Base-by-base conservation (phyloP, 2,113 vertebrate genomes). In the Chaetorhynchus papuensis region DNA sequence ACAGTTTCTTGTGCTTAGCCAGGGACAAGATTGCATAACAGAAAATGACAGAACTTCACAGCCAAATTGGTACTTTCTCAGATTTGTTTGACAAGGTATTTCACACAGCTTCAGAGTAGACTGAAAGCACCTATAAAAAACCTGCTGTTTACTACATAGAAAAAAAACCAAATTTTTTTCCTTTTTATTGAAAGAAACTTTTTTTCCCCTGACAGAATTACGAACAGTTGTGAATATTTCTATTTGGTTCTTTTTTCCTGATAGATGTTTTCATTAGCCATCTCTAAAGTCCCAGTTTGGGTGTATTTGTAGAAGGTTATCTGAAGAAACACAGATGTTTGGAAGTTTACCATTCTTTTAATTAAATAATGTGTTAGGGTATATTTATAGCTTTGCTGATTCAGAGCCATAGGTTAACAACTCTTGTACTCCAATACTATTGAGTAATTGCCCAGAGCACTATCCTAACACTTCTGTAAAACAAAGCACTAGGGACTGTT, bases 401-500 rank as follows among this genome's bases (percentile, higher is more conserved):
- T 78, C 64, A 71, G 75, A 95, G 85, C 71, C 49, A 64, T 64
- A 79, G 63, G 66, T 96, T 94, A 94, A 95, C 87, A 95, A n/a
- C 76, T 91, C 63, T 47, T 74, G 39, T 91, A 95, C 85, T 88
- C 75, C 47, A 39, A 13, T 86, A 44, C 63, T 80, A 19, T 15
- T 86, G 88, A 90, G 44, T 86, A 92, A 90, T 91, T 96, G 79
- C 90, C 94, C 84, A 91, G 64, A 83, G 84, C 63, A 20, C 79
- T 90, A 72, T 94, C 82, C 90, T 88, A 92, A 91, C 89, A 93
- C 50, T 95, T 91, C 75, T 77, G 78, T 94, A 94, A 96, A 93
- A 77, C 63, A 88, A 85, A 94, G 50, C 80, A 1, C 71, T 64
- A 78, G 93, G 88, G 83, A 93, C 76, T 68, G 24, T n/a, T 90